These are phyloP conservation scores for Ptychochromis oligacanthus DNA, from an alignment of 2,113 vertebrate species.

Conservation along the genomic window DNA sequence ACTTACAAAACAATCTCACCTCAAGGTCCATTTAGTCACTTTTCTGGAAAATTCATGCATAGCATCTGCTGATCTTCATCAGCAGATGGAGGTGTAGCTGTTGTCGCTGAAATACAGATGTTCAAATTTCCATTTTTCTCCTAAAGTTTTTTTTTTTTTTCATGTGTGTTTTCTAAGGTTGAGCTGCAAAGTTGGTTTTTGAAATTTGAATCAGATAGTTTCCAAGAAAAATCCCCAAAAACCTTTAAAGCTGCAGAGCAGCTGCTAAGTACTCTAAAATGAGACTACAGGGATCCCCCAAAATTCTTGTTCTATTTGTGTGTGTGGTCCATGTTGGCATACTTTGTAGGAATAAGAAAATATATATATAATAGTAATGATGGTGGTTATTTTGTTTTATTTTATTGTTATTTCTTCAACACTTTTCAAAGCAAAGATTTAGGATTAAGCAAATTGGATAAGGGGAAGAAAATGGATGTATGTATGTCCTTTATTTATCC, in stretches of 20 bases:
- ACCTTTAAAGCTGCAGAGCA: neutral
- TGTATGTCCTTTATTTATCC: neutral
- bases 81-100: neutral
- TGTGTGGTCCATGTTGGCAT: constrained; percentile 1
- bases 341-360: neutral
- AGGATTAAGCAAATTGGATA: neutral
- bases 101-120: neutral
- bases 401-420: neutral
- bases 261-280: constrained; percentile 4
- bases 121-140: neutral
- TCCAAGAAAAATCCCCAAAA: constrained; percentile 4
- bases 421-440: neutral
- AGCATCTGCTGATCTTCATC: neutral
- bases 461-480: neutral
- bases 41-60: neutral
- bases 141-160: neutral
- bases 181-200: neutral
- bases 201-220: neutral
- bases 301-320: neutral
- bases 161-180: neutral
- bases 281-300: neutral
- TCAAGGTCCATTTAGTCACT: neutral
- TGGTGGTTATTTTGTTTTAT: neutral
- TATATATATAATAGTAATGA: neutral
- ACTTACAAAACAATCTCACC: neutral